phyloP scores from a whole-genome alignment of 2,888 invertebrate species.

The Trachelus iudaicus region DNA sequence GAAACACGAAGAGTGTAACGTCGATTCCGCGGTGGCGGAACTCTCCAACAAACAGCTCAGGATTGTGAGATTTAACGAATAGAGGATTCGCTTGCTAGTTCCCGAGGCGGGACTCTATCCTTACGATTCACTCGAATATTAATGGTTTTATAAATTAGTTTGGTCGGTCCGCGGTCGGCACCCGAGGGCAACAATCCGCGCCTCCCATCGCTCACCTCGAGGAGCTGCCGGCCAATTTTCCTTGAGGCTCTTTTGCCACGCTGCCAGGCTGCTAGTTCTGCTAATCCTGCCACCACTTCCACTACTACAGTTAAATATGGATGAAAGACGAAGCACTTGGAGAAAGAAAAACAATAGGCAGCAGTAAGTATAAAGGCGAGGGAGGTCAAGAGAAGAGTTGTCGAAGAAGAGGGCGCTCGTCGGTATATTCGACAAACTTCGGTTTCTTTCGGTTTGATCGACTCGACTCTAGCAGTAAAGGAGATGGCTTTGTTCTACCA shows the following conservation, averaged over 20 bases:
- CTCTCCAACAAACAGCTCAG: neutral
- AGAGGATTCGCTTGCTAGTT: neutral
- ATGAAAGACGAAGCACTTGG: neutral
- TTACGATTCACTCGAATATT: slow-evolving; percentile 25
- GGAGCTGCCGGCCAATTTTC: slow-evolving; percentile 16
- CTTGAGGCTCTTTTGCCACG: neutral
- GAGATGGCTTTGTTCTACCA: slow-evolving; percentile 29
- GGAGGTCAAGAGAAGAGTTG: slow-evolving; percentile 4
- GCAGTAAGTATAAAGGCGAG: neutral
- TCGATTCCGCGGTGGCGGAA: neutral
- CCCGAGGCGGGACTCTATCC: slow-evolving; percentile 1
- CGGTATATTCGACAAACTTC: neutral
- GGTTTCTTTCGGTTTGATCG: neutral
- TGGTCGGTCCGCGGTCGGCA: slow-evolving; percentile 21
- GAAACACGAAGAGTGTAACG: neutral
- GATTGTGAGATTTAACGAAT: neutral
- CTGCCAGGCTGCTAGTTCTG: neutral
- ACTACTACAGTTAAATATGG: slow-evolving; percentile 3
- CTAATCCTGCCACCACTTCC: neutral
- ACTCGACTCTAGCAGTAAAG: neutral
- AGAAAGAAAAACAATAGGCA: neutral
- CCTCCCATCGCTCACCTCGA: slow-evolving; percentile 32
- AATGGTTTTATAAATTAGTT: slow-evolving; percentile 42
- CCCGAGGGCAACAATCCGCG: slow-evolving; percentile 22
- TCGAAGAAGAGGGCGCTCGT: neutral